A percentile compares a stretch with the other conserved stretches of the same genome.
Evolutionary conservation across 2,797 vertebrate species (phyloP).

Genomic region (Gymnocypris eckloni): DNA sequence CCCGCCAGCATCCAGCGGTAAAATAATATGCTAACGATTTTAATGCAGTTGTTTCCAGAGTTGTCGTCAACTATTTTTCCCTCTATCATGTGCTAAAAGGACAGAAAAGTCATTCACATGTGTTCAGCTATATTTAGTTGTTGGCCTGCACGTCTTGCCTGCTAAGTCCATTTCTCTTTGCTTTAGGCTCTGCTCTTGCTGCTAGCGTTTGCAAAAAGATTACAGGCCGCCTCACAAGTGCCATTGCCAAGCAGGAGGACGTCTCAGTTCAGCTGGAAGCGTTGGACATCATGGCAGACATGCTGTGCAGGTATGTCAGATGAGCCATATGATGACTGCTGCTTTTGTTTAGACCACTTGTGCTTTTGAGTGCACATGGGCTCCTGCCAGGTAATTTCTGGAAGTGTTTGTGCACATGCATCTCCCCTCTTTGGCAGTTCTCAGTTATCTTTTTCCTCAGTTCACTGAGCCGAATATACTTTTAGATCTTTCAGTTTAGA

Average conservation of each 20-base stretch:
- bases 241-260: slow-evolving; percentile 98
- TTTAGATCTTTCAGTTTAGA: slow-evolving; percentile 11
- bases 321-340: not conserved
- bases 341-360: slow-evolving; percentile 15
- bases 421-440: not conserved
- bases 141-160: not conserved
- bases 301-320: slow-evolving; percentile 91
- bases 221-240: slow-evolving; percentile 97
- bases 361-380: not conserved
- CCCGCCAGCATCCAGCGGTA: slow-evolving; percentile 97
- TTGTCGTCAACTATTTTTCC: not conserved
- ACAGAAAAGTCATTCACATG: not conserved
- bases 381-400: slow-evolving; percentile 17
- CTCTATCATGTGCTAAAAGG: not conserved
- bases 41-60: not conserved
- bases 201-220: slow-evolving; percentile 99
- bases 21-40: slow-evolving; percentile 49
- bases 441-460: slow-evolving; percentile 13
- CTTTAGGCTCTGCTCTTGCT: slow-evolving; percentile 91
- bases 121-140: not conserved
- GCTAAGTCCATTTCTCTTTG: slow-evolving; percentile 2
- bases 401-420: not conserved
- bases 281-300: slow-evolving; percentile 99
- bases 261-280: slow-evolving; percentile 98
- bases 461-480: slow-evolving; percentile 1